Base-by-base conservation (phyloP, 2,888 invertebrate genomes). In the Cancer borealis region DNA sequence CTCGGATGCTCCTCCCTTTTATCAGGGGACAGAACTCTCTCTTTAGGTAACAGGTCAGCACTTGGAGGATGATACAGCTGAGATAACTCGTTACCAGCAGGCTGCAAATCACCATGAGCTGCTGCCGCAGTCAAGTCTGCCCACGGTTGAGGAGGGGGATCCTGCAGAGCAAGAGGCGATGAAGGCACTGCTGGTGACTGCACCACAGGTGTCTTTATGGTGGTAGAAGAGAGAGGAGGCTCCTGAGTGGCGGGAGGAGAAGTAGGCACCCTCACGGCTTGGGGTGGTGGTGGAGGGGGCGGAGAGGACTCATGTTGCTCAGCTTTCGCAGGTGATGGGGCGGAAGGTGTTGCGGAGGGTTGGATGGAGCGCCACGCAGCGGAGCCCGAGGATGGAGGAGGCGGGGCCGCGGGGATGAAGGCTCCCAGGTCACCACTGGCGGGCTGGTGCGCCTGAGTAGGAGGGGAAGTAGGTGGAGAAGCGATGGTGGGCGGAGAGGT, bases 361-460 rank as follows among this genome's bases (percentile, higher is more conserved):
- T 89, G 88, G 88, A 47, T 39, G 49, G 47, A 49, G 46, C 47
- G 88, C 66, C 84, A 79, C 39, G 92, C 94, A 66, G 93, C 90
- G 92, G 93, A 84, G 45, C 90, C 87, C 46, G 54, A 92, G 66
- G 95, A 88, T 39, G 95, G 95, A n/a, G 92, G 88, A 30, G 95
- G 95, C 8, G 95, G 95, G 39, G 95, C 95, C 54, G 88, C 90
- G 2, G 95, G 95, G 91, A 95, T 95, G 60, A 92, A 60, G 93
- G 95, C 26, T 95, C 95, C 91, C 45, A 89, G 87, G 95, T 94
- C 94, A 92, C 60, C 94, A 92, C 60, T 8, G 95, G 94, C 47
- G 90, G 45, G 93, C 79, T 17, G 88, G 93, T 88, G 94, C 92
- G 21, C 90, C 45, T 84, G 84, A 84, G 84, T 84, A 84, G 84